Evolutionary conservation across 2,888 invertebrate genomes (phyloP), one percentile per base, ranked within the genome.

Genomic region (Drepanosiphum platanoidis): DNA sequence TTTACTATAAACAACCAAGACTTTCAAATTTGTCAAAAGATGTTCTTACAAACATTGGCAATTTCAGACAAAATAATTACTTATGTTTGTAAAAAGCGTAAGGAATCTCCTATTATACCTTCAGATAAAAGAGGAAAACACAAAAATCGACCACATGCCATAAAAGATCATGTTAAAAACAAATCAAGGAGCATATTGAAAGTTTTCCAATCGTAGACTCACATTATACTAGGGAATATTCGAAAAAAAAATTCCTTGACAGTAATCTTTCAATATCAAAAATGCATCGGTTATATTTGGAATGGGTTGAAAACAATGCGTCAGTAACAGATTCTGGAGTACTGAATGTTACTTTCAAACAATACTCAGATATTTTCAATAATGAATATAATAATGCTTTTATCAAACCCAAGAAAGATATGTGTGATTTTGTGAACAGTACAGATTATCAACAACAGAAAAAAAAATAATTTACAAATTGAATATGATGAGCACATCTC

Each of bases 391-490:
- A 75, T 34, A n/a, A 15, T 58, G 11, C n/a, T 58, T 75, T 75
- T 75, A 58, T 58, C 1, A 58, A 75, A 58, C 58, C 75, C 1
- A 58, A 75, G 15, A 75, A 58, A 36, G 75, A 75, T 75, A 0
- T n/a, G 7, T 75, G 27, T 36, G n/a, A 75, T 58, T n/a, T n/a
- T 75, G 58, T 75, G 75, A 75, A 34, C 9, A 75, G n/a, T 58
- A 58, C 13, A 58, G n/a, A 13, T 11, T 75, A 75, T 18, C 34
- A 15, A 52, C 11, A 11, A n/a, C 75, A 58, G 13, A 75, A 58
- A 75, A 75, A 75, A 74, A 42, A 4, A 32, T 9, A 32, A 74
- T 11, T 30, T 22, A 74, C 74, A 52, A 32, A 52, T 52, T 52
- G 5, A 27, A 46, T 32, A 74, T 52, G 74, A 74, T 52, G 27